phyloP scores from a whole-genome alignment of 2,888 invertebrate species.

The Drosophila pseudotalamancana region DNA sequence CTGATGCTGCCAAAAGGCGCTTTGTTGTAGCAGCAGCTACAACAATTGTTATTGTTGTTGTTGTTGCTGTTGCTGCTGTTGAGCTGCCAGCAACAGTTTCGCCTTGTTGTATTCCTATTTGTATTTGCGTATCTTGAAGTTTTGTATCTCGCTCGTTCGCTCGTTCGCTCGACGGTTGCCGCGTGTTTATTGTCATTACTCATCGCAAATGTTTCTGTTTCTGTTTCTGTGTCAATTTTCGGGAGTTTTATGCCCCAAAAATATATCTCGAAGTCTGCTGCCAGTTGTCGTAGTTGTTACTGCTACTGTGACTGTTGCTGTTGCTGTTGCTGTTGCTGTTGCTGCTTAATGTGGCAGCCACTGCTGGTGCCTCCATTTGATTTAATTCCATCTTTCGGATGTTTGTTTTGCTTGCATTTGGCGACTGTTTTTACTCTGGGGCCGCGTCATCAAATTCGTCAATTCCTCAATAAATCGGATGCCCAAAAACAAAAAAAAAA shows the following conservation, averaged over 20 bases:
- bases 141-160: constrained; percentile 4
- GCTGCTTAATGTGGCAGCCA: constrained; percentile 9
- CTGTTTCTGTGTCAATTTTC: constrained; percentile 63
- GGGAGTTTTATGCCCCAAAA: constrained; percentile 21
- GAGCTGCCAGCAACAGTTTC: constrained; percentile 65
- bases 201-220: constrained; percentile 68
- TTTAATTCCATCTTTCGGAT: constrained; percentile 39
- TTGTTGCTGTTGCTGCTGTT: background rate
- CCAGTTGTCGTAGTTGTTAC: constrained; percentile 7
- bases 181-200: constrained; percentile 70
- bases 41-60: background rate
- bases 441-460: constrained; percentile 51
- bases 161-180: constrained; percentile 26
- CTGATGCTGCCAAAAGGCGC: constrained; percentile 37
- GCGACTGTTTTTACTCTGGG: constrained; percentile 10
- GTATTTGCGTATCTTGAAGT: constrained; percentile 25
- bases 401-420: constrained; percentile 66
- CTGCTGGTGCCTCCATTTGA: constrained; percentile 28
- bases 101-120: constrained; percentile 22
- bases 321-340: constrained; percentile 3
- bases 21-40: constrained; percentile 18
- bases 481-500: constrained; percentile 17
- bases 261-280: constrained; percentile 25
- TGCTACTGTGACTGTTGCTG: constrained; percentile 1
- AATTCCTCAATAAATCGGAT: constrained; percentile 14